These are phyloP conservation scores for Periophthalmus magnuspinnatus DNA, from an alignment of 2,797 vertebrate species.

Conservation along the genomic window DNA sequence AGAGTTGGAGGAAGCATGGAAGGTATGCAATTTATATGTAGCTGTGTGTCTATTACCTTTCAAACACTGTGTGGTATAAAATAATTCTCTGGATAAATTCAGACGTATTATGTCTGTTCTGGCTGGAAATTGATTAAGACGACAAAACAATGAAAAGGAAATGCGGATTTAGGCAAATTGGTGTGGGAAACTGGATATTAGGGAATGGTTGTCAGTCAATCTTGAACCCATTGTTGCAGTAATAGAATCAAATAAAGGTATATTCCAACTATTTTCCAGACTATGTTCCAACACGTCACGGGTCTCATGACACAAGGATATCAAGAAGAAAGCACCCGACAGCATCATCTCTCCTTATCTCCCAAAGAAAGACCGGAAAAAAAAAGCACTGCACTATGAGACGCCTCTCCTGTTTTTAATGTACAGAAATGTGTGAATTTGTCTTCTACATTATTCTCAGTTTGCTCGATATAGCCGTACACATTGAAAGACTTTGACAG, in stretches of 20 bases:
- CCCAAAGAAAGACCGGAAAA: slow-evolving; percentile 72
- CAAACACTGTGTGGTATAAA: neutral
- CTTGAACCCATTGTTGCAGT: too few relatives aligned
- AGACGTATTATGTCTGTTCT: neutral
- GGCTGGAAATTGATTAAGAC: neutral
- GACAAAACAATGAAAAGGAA: neutral
- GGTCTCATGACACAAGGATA: slow-evolving; percentile 75
- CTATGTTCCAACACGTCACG: slow-evolving; percentile 78
- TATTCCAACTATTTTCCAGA: too few relatives aligned
- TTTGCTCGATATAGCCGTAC: slow-evolving; percentile 13
- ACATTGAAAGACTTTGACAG: slow-evolving; percentile 38
- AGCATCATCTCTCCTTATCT: slow-evolving; percentile 40
- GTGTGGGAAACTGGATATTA: too few relatives aligned
- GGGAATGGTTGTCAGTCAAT: too few relatives aligned
- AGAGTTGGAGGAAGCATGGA: slow-evolving; percentile 80
- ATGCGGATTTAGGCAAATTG: neutral
- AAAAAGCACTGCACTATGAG: slow-evolving; percentile 71
- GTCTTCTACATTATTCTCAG: slow-evolving; percentile 37
- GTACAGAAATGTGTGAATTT: slow-evolving; percentile 39
- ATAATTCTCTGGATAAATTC: neutral
- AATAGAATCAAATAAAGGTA: too few relatives aligned
- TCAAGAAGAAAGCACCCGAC: slow-evolving; percentile 64
- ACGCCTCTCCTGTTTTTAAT: slow-evolving; percentile 17
- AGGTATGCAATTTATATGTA: slow-evolving; percentile 56
- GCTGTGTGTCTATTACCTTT: neutral